Conservation (phyloP, 1,140 invertebrate species). For the Drosophila nigromelanica region DNA sequence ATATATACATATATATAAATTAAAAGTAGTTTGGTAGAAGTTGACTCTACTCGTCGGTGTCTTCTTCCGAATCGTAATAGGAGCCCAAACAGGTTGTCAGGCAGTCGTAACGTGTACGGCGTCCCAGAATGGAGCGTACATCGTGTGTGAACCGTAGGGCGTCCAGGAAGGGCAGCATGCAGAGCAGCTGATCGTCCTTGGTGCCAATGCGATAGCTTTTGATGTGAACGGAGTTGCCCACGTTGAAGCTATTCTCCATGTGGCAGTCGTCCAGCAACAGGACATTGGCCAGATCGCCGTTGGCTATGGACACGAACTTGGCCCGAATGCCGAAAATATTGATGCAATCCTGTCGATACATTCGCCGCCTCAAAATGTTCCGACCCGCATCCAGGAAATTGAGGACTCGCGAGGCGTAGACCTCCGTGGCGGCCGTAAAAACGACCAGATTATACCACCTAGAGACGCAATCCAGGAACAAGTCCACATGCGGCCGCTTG, state of each 20-base stretch:
- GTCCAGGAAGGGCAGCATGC: constrained; percentile 55
- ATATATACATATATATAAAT: no score
- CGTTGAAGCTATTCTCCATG: constrained; percentile 43
- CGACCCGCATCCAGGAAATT: constrained; percentile 49
- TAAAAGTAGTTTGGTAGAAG: no score
- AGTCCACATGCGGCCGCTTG: constrained; percentile 58
- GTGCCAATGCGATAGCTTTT: constrained; percentile 12
- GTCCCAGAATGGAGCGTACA: constrained; percentile 47
- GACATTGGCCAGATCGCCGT: constrained; percentile 27
- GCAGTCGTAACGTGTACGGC: constrained; percentile 5
- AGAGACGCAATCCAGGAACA: constrained; percentile 50
- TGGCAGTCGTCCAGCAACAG: constrained; percentile 45
- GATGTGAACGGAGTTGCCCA: constrained; percentile 47
- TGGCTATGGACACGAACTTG: constrained; percentile 34
- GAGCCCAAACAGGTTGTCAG: neutral
- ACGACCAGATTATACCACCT: constrained; percentile 57
- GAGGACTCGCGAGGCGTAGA: constrained; percentile 40
- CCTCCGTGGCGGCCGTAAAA: constrained; percentile 36
- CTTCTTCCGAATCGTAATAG: neutral
- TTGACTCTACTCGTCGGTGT: neutral
- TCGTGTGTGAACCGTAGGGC: constrained; percentile 52
- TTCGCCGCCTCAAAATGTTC: constrained; percentile 21
- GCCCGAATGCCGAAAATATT: constrained; percentile 20
- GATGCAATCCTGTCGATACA: constrained; percentile 47
- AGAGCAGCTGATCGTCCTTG: constrained; percentile 36